A percentile compares a stretch with the other conserved stretches of the same genome.
phyloP scores from a whole-genome alignment of 1,140 invertebrate genomes.

The Leptinotarsa defecta region DNA sequence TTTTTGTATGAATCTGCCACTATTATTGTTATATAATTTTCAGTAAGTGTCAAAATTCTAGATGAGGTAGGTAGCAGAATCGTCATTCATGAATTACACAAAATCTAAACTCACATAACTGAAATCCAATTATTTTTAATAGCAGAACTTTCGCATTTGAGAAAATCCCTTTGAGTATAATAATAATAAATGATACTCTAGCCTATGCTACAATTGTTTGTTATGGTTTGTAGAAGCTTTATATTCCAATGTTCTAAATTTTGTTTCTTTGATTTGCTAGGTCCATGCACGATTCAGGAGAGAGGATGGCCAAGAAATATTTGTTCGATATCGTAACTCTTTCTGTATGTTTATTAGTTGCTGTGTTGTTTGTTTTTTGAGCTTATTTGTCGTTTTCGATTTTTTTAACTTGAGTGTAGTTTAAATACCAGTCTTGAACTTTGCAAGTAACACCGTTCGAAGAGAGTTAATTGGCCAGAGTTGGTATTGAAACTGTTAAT shows the following conservation, averaged over 20 bases:
- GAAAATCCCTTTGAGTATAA: no score
- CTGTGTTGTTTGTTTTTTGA: slow-evolving; percentile 11
- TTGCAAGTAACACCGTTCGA: background rate
- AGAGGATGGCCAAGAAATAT: slow-evolving; percentile 14
- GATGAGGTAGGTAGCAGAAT: no score
- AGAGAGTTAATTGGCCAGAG: background rate
- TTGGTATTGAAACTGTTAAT: background rate
- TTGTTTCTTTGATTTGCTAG: slow-evolving; percentile 23
- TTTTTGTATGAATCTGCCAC: no score
- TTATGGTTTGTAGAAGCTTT: no score
- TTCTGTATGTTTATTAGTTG: slow-evolving; percentile 7
- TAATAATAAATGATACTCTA: no score
- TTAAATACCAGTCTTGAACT: background rate
- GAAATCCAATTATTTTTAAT: no score
- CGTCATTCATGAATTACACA: no score
- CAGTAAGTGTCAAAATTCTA: no score
- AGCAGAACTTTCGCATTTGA: no score
- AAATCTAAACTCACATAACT: no score
- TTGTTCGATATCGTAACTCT: slow-evolving; percentile 26
- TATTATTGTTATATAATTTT: no score
- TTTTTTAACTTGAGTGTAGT: slow-evolving; percentile 10
- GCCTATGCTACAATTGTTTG: no score
- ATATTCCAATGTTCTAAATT: background rate
- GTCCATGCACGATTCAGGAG: slow-evolving; percentile 18
- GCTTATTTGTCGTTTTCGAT: background rate